Conservation (phyloP, 2,888 invertebrate genomes). For the Gryllus longicercus region DNA sequence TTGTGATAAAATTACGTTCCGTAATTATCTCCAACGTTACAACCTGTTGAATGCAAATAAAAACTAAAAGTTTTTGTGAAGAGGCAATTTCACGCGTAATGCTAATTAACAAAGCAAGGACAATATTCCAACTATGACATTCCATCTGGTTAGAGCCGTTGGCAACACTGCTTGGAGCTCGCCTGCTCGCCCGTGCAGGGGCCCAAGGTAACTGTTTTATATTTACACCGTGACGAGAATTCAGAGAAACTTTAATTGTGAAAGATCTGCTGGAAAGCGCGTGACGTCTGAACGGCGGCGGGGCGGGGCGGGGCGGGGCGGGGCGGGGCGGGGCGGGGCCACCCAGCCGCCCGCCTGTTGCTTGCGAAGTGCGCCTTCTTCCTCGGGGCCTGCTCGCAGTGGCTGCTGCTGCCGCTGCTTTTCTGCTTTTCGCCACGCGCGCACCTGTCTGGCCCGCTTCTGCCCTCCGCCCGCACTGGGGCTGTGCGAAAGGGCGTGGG, state of each 20-base stretch:
- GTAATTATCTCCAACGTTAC: too few species aligned
- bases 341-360: background rate
- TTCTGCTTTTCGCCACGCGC: background rate
- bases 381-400: background rate
- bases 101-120: background rate
- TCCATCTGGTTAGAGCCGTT: background rate
- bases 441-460: too few species aligned
- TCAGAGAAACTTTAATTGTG: background rate
- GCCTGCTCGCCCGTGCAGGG: background rate
- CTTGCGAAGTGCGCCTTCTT: background rate
- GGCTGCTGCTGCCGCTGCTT: background rate
- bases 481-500: too few species aligned
- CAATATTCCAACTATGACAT: background rate
- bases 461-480: too few species aligned
- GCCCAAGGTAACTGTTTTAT: conserved; percentile 1
- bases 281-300: background rate
- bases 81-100: too few species aligned
- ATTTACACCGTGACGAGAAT: background rate
- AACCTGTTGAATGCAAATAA: too few species aligned
- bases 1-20: too few species aligned
- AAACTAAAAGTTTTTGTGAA: too few species aligned
- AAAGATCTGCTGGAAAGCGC: background rate
- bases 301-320: too few species aligned
- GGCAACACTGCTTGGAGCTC: background rate
- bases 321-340: too few species aligned